Percentiles rank a stretch among this genome's conserved stretches.
Conservation (phyloP, 2,113 vertebrate genomes). For the Stegastes partitus region DNA sequence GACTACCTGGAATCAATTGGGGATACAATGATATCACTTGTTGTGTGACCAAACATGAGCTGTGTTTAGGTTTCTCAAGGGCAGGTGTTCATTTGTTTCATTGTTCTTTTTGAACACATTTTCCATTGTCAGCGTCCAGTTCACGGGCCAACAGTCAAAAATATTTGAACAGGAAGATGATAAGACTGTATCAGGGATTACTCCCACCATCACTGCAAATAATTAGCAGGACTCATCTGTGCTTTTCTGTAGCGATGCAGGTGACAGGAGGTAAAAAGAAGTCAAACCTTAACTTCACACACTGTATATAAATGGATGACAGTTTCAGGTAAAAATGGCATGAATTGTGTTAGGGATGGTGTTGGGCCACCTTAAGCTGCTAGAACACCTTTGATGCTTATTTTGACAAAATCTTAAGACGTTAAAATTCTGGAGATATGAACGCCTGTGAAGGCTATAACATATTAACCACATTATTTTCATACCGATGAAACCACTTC, state of each 20-base stretch:
- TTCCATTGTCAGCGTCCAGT: conserved; percentile 8
- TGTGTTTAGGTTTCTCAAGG: conserved; percentile 27
- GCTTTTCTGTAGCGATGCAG: neutral
- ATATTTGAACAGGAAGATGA: conserved; percentile 48
- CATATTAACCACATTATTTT: too few species aligned
- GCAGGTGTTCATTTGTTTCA: neutral
- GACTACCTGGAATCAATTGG: neutral
- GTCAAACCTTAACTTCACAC: neutral
- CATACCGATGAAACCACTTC: neutral
- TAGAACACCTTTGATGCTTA: neutral
- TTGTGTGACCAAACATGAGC: neutral
- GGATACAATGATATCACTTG: conserved; percentile 5
- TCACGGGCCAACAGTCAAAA: conserved; percentile 1
- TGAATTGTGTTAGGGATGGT: neutral
- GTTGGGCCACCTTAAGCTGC: neutral
- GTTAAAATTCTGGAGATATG: too few species aligned
- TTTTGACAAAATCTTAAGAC: neutral
- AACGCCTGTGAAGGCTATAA: too few species aligned
- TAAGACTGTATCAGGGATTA: neutral
- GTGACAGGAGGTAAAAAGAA: neutral
- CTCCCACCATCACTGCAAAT: neutral
- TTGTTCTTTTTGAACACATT: conserved; percentile 28
- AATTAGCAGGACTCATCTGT: neutral
- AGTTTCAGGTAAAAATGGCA: neutral
- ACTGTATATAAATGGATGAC: neutral